Percentiles rank a stretch among this genome's conserved stretches.
Evolutionary conservation across 2,888 invertebrate species (phyloP).

Genomic region (Oxyscelio sp.): DNA sequence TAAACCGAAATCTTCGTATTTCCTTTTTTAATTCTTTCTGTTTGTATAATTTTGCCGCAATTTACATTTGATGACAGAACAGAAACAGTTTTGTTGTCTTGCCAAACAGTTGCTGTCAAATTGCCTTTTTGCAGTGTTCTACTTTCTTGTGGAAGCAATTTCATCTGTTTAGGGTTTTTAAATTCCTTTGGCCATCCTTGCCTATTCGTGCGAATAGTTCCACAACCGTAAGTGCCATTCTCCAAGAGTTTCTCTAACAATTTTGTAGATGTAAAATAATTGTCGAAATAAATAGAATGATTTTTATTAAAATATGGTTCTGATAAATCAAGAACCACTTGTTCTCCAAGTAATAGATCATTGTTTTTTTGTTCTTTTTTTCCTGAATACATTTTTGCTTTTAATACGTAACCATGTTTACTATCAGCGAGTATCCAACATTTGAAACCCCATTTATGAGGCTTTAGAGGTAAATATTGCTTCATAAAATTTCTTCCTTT

Average conservation of each 20-base stretch:
- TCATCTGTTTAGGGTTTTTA: neutral
- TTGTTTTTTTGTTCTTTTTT: constrained; percentile 34
- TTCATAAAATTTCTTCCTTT: constrained; percentile 46
- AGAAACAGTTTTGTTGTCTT: constrained; percentile 37
- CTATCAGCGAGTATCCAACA: constrained; percentile 32
- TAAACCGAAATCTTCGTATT: constrained; percentile 5
- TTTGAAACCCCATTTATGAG: constrained; percentile 48
- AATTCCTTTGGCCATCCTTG: constrained; percentile 36
- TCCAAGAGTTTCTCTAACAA: constrained; percentile 25
- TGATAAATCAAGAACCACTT: constrained; percentile 35
- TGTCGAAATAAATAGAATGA: constrained; percentile 36
- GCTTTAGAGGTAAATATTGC: constrained; percentile 47
- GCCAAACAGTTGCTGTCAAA: constrained; percentile 14
- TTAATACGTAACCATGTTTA: constrained; percentile 20
- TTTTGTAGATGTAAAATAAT: constrained; percentile 29
- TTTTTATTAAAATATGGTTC: constrained; percentile 19
- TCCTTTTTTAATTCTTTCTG: neutral
- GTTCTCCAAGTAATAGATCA: constrained; percentile 27
- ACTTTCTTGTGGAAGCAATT: neutral
- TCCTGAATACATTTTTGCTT: constrained; percentile 21
- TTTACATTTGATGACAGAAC: constrained; percentile 24
- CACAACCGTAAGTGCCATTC: constrained; percentile 27
- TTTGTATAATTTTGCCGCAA: constrained; percentile 13
- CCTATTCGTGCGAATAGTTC: constrained; percentile 27
- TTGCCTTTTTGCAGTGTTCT: neutral